Percentiles rank a stretch among this genome's conserved stretches.
Evolutionary conservation across 2,113 vertebrate genomes (phyloP).

Genomic region (Lutjanus erythropterus): DNA sequence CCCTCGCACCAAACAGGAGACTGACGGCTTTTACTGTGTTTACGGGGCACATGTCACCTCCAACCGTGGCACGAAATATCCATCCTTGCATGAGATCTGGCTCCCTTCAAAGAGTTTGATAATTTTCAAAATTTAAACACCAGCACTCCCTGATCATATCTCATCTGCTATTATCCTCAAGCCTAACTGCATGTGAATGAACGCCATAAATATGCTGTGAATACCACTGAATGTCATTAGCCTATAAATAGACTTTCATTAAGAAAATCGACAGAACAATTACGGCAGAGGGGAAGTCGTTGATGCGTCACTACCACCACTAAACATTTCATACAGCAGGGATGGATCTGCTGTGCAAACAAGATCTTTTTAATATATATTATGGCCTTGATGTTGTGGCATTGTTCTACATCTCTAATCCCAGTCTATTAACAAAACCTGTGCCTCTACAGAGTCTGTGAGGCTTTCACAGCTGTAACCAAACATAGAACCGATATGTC

Average conservation of each 20-base stretch:
- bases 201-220: background rate
- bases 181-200: background rate
- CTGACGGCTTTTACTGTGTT: too few relatives aligned
- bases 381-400: background rate
- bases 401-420: background rate
- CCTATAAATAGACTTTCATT: conserved; percentile 18
- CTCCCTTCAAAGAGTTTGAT: too few relatives aligned
- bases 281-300: background rate
- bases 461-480: background rate
- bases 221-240: conserved; percentile 33
- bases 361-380: background rate
- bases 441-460: background rate
- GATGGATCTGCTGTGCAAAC: background rate
- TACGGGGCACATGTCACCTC: too few relatives aligned
- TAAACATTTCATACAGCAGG: background rate
- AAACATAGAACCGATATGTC: background rate
- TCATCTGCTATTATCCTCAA: background rate
- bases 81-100: too few relatives aligned
- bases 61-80: too few relatives aligned
- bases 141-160: too few relatives aligned
- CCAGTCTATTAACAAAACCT: too few relatives aligned
- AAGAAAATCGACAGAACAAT: conserved; percentile 1
- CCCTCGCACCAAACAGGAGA: too few relatives aligned
- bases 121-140: too few relatives aligned
- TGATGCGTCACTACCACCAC: background rate